Evolutionary conservation across 2,797 vertebrate species (phyloP), one percentile per base, ranked within the genome.

Genomic region (Poeciliopsis turneri): DNA sequence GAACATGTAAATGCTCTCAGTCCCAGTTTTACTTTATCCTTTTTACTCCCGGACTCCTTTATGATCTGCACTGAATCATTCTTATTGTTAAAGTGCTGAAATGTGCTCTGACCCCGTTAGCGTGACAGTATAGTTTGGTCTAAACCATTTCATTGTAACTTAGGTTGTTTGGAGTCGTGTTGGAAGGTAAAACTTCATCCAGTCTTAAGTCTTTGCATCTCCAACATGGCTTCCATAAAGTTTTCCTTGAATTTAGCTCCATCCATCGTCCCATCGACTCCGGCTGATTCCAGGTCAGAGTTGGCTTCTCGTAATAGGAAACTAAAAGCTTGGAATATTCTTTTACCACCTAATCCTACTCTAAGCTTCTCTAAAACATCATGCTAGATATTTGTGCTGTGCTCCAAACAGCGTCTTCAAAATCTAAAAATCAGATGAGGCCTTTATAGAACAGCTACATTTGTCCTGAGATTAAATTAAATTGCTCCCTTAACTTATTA

Each of bases 1-100:
- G 72, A 80, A 53, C 3, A 18, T 80, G 64, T 75, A 78, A 79
- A 49, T 18, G 25, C 71, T 80, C 79, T 77, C 73, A 51, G 76
- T 80, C 74, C 47, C 30, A 76, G 70, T 61, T 70, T 75, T 72
- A 74, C 55, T 77, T 47, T 53, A 69, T 20, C 59, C 51, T 76
- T 61, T 76, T 45, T 75, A 74, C 55, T 74, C 43, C 75, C 74
- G 39, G 15, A n/a, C 80, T 84, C 79, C 25, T 71, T 46, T 74
- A 55, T 46, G 30, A 41, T 78, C 20, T 33, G 59, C 28, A 18
- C 28, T 61, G 59, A 61, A 61, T 61, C 59, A 33, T 61, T 61
- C 30, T 61, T 61, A 33, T 33, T 61, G 59, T 33, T 16, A 18
- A 66, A 39, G 33, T 66, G 61, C 61, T 66, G 8, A 39, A 66